Evolutionary conservation across 2,797 vertebrate species (phyloP).

Genomic region (Phalanger gymnotis): DNA sequence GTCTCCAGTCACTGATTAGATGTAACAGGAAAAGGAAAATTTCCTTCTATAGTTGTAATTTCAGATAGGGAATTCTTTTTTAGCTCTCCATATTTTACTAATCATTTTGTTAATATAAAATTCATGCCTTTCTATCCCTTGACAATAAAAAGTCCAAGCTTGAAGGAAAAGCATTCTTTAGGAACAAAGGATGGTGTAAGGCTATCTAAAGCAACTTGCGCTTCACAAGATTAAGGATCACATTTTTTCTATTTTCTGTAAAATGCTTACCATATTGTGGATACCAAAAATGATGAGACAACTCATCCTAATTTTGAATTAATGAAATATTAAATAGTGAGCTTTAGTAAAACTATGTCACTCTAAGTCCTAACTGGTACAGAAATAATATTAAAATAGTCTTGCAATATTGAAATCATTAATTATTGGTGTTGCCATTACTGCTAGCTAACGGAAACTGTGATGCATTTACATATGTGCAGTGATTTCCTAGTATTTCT

Average conservation of each 20-base stretch:
- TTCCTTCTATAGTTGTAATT: constrained; percentile 24
- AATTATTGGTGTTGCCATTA: neutral
- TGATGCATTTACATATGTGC: neutral
- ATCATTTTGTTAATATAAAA: neutral
- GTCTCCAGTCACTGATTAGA: constrained; percentile 47
- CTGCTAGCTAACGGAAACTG: neutral
- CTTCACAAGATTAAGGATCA: neutral
- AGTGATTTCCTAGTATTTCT: neutral
- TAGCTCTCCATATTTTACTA: constrained; percentile 3
- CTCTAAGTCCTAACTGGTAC: neutral
- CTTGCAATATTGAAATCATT: too few species aligned
- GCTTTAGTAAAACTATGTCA: neutral
- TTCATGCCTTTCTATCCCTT: neutral
- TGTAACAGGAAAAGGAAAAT: constrained; percentile 11
- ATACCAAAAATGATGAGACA: neutral
- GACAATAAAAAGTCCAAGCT: constrained; percentile 33
- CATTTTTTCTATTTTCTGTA: neutral
- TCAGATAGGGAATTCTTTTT: constrained; percentile 21
- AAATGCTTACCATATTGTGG: neutral
- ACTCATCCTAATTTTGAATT: neutral
- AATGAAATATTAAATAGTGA: neutral
- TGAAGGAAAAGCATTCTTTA: constrained; percentile 32
- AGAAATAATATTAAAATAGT: neutral
- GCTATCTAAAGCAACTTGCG: constrained; percentile 11
- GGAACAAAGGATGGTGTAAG: neutral